Conservation (phyloP, 2,888 invertebrate genomes). For the Exephanes ischioxanthus region DNA sequence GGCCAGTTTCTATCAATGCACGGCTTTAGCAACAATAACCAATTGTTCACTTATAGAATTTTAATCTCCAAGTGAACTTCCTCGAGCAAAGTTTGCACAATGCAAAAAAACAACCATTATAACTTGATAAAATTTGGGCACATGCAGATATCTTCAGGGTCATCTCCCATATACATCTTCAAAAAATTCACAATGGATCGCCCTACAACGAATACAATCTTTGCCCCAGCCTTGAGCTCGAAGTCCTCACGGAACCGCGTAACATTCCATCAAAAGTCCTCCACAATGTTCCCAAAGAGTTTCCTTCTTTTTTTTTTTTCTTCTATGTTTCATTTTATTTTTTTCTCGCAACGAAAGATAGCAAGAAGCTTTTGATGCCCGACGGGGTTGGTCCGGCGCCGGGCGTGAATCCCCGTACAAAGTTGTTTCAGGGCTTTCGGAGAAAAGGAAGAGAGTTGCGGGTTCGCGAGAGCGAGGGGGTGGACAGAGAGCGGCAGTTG, state of each 20-base stretch:
- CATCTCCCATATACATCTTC: background rate
- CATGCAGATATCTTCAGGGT: no score
- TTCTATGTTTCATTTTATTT: slow-evolving; percentile 18
- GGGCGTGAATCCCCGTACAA: slow-evolving; percentile 34
- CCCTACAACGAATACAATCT: slow-evolving; percentile 5
- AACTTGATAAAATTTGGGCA: no score
- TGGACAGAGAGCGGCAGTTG: slow-evolving; percentile 11
- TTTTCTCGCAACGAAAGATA: background rate
- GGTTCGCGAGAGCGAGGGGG: slow-evolving; percentile 36
- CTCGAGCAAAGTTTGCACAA: no score
- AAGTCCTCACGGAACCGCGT: slow-evolving; percentile 16
- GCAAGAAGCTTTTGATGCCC: slow-evolving; percentile 55
- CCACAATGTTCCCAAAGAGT: slow-evolving; percentile 27
- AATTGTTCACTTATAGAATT: no score
- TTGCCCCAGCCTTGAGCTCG: background rate
- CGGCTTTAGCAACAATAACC: no score
- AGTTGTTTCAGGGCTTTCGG: slow-evolving; percentile 60
- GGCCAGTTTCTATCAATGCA: no score
- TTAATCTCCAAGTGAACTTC: no score
- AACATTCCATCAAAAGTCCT: slow-evolving; percentile 41
- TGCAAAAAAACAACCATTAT: no score
- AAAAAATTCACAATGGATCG: background rate
- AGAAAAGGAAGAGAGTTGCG: slow-evolving; percentile 50
- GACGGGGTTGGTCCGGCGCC: slow-evolving; percentile 58
- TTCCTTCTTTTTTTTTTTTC: background rate